Evolutionary conservation across 2,888 invertebrate genomes (phyloP).

Genomic region (Drosophila heteroneura): DNA sequence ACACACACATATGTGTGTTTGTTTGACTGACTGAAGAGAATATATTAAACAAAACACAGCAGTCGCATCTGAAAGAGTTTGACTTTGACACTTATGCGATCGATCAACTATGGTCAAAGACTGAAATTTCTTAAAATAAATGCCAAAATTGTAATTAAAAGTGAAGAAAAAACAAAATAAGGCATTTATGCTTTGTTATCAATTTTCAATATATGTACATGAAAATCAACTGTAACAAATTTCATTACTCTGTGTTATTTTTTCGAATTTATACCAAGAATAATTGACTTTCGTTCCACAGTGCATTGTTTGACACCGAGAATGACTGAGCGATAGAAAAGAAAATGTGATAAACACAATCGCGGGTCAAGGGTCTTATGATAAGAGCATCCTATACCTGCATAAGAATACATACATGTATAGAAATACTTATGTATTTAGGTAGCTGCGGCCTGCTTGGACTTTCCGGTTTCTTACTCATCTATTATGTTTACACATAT

Average conservation of each 20-base stretch:
- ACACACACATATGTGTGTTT: background rate
- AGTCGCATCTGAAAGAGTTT: conserved; percentile 42
- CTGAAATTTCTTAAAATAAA: background rate
- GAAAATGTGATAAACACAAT: conserved; percentile 46
- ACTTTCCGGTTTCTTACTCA: conserved; percentile 26
- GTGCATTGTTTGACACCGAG: background rate
- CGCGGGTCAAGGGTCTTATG: conserved; percentile 39
- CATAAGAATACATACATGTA: conserved; percentile 7
- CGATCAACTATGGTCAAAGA: background rate
- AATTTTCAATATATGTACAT: background rate
- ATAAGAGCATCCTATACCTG: conserved; percentile 27
- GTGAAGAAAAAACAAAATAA: background rate
- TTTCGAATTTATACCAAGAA: background rate
- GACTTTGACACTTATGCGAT: conserved; percentile 28
- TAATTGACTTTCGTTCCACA: background rate
- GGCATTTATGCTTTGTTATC: background rate
- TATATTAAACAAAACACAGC: conserved; percentile 51
- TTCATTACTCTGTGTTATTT: background rate
- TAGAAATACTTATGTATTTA: conserved; percentile 7
- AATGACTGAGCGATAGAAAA: conserved; percentile 32
- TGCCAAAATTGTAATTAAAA: background rate
- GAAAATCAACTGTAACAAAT: background rate
- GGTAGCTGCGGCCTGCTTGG: conserved; percentile 15
- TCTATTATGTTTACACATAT: conserved; percentile 4
- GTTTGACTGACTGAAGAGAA: conserved; percentile 41